These are phyloP conservation scores for Plemyria rubiginata DNA, from an alignment of 2,888 invertebrate species.

Conservation along the genomic window DNA sequence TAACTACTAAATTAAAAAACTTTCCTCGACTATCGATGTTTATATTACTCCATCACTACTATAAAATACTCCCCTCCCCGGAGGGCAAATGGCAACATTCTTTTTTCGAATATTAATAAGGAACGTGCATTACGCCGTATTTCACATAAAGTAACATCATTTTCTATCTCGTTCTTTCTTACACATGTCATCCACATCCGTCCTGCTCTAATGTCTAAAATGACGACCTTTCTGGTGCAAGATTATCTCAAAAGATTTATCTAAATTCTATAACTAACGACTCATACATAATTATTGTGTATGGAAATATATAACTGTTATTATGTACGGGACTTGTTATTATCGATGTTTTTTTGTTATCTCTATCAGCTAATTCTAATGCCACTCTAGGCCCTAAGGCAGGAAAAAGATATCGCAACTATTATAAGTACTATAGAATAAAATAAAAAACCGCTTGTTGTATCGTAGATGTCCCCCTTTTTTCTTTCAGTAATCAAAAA, in stretches of 20 bases:
- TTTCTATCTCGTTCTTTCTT: conserved; percentile 52
- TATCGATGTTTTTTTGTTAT: conserved; percentile 33
- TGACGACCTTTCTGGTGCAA: conserved; percentile 51
- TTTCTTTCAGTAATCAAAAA: too few relatives aligned
- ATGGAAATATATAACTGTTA: conserved; percentile 30
- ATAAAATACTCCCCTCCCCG: conserved; percentile 70
- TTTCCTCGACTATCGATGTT: conserved; percentile 9
- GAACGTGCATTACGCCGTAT: conserved; percentile 81
- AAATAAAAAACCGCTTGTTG: too few relatives aligned
- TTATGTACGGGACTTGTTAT: conserved; percentile 31
- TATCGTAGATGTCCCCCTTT: too few relatives aligned
- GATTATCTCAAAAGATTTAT: conserved; percentile 57
- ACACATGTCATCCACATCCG: conserved; percentile 41
- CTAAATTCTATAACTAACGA: conserved; percentile 42
- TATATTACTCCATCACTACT: conserved; percentile 49
- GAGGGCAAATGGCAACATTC: conserved; percentile 78
- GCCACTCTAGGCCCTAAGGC: conserved; percentile 16
- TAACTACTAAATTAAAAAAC: too few relatives aligned
- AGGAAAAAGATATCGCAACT: conserved; percentile 10
- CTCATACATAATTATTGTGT: conserved; percentile 34
- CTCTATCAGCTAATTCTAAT: conserved; percentile 29
- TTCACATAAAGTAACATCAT: conserved; percentile 76
- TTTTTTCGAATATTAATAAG: conserved; percentile 83
- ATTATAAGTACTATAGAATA: too few relatives aligned
- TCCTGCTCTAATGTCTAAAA: conserved; percentile 62